Conservation (phyloP, 2,797 vertebrate genomes). For the Sebastes steindachneri region DNA sequence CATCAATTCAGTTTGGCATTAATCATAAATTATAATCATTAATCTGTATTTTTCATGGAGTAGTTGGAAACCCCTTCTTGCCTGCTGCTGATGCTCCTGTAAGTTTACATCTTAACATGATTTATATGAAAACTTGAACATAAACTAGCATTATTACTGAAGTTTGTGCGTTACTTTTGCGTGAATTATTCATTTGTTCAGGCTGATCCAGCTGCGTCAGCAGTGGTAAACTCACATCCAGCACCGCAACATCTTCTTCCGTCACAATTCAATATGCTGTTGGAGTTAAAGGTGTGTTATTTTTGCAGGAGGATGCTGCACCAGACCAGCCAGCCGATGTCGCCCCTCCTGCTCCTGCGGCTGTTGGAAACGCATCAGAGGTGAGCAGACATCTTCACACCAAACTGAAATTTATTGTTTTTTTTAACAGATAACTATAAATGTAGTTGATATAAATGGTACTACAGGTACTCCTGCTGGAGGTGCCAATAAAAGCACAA, state of each 20-base stretch:
- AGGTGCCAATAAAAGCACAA: not conserved
- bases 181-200: slow-evolving; percentile 19
- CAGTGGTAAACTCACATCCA: slow-evolving; percentile 24
- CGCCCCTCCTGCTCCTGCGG: slow-evolving; percentile 18
- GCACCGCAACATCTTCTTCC: not conserved
- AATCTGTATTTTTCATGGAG: slow-evolving; percentile 53
- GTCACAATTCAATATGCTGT: not conserved
- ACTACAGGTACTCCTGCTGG: not conserved
- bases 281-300: not conserved
- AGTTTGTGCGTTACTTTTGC: not conserved
- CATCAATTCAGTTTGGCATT: not conserved
- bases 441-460: not conserved
- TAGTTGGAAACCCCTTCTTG: slow-evolving; percentile 69
- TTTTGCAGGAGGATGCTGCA: slow-evolving; percentile 47
- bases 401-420: not conserved
- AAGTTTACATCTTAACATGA: slow-evolving; percentile 33
- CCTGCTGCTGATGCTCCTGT: slow-evolving; percentile 59
- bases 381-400: slow-evolving; percentile 35
- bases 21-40: slow-evolving; percentile 1
- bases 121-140: not conserved
- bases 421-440: not conserved
- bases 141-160: not conserved
- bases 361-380: slow-evolving; percentile 67
- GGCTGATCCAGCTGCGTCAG: slow-evolving; percentile 13
- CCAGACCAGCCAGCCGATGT: slow-evolving; percentile 23